Conservation (phyloP, 2,113 vertebrate species). For the Isurus oxyrinchus region DNA sequence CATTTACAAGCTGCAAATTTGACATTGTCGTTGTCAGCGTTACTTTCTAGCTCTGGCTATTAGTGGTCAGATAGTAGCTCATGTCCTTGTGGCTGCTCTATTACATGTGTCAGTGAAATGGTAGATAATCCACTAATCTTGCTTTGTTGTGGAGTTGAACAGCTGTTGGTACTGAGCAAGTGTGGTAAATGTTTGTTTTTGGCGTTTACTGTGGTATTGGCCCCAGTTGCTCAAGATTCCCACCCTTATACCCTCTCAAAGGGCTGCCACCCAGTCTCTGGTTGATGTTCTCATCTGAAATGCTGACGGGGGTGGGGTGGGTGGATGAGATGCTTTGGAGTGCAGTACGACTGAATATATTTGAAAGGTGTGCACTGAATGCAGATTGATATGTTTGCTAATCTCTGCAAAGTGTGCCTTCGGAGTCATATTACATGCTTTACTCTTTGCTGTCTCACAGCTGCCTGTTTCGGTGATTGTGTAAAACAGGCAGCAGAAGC, state of each 20-base stretch:
- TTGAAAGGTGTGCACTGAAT: slow-evolving; percentile 22
- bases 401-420: slow-evolving; percentile 9
- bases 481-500: not conserved
- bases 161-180: not conserved
- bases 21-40: not conserved
- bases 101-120: not conserved
- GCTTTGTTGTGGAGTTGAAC: not conserved
- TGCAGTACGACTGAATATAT: not conserved
- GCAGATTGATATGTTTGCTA: slow-evolving; percentile 18
- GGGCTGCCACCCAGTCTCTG: not conserved
- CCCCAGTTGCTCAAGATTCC: not conserved
- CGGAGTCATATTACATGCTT: slow-evolving; percentile 21
- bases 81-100: not conserved
- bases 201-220: not conserved
- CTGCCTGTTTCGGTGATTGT: not conserved
- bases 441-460: not conserved
- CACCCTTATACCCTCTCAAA: not conserved
- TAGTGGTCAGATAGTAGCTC: not conserved
- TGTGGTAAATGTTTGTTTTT: not conserved
- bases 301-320: not conserved
- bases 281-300: not conserved
- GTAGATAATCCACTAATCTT: not conserved
- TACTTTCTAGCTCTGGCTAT: not conserved
- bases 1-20: not conserved
- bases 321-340: not conserved